Evolutionary conservation across 2,888 invertebrate genomes (phyloP).

Genomic region (Caenorhabditis doughertyi): DNA sequence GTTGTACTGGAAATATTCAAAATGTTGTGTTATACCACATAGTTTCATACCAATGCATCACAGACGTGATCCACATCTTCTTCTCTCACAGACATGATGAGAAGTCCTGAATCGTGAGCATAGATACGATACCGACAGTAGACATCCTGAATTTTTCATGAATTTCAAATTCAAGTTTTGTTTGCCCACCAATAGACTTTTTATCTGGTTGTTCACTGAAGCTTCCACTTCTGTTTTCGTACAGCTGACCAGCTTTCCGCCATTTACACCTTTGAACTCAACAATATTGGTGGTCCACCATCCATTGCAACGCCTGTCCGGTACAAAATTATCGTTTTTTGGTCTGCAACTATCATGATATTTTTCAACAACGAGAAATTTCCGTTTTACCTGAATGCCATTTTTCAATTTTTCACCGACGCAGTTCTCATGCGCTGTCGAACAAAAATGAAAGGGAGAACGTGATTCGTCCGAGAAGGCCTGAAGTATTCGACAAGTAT

Average conservation of each 20-base stretch:
- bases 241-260: too few relatives aligned
- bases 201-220: too few relatives aligned
- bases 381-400: too few relatives aligned
- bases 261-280: background rate
- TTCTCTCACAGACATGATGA: constrained; percentile 8
- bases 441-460: background rate
- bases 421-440: background rate
- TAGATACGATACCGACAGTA: constrained; percentile 24
- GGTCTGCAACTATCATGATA: background rate
- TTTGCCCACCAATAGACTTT: too few relatives aligned
- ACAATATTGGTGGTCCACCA: constrained; percentile 19
- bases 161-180: background rate
- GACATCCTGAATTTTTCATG: constrained; percentile 7
- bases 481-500: too few relatives aligned
- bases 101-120: background rate
- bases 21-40: too few relatives aligned
- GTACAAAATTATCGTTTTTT: constrained; percentile 1
- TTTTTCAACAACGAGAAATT: background rate
- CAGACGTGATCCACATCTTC: constrained; percentile 17
- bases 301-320: constrained; percentile 5
- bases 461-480: background rate
- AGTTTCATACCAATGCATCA: constrained; percentile 20
- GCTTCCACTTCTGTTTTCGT: too few relatives aligned
- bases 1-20: background rate
- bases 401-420: too few relatives aligned